Base-by-base conservation (phyloP, 1,140 invertebrate species). In the Rhopalosiphum maidis region DNA sequence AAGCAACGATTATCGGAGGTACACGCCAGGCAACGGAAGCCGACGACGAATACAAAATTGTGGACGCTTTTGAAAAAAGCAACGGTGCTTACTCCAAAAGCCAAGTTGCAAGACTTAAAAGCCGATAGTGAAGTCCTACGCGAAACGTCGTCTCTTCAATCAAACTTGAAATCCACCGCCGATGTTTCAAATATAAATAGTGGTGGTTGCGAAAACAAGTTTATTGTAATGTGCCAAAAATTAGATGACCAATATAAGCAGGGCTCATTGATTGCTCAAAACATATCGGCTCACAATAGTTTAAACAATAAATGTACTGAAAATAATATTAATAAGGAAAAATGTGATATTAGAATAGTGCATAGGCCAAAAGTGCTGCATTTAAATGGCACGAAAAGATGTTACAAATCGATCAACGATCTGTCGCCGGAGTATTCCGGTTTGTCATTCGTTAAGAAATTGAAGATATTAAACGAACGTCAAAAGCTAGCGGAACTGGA, bases 401-500 rank as follows among this genome's bases (percentile, higher is more conserved):
- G 92, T 95, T 98, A 98, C 94, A 96, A 96, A 88, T 98, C 97
- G 22, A 97, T 98, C 9, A 97, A 98, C 94, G 98, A 98, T 95
- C 95, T 98, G 25, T 98, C 97, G n/a, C 98, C 98, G 0, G 98
- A 98, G 95, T 98, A 98, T 94, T 97, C 97, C 51, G 97, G 97
- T n/a, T 95, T 98, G 88, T 97, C 98, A 0, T 98, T 98, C 94
- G 97, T 98, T 4, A 98, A 98, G 95, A 98, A 98, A 94, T 95
- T 98, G 77, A 98, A 98, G 95, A 98, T 98, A 93, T 95, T 98
- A 30, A 98, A 98, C 95, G 98, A 98, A 95, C 96, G 97, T 30
- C 98, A 98, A 95, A 98, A 98, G 95, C 95, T 98, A 60, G 97
- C 97, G 35, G 97, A 98, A 95, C 95, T 98, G 48, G 97, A 98